Evolutionary conservation across 2,113 vertebrate genomes (phyloP).

Genomic region (Crotalus viridis): DNA sequence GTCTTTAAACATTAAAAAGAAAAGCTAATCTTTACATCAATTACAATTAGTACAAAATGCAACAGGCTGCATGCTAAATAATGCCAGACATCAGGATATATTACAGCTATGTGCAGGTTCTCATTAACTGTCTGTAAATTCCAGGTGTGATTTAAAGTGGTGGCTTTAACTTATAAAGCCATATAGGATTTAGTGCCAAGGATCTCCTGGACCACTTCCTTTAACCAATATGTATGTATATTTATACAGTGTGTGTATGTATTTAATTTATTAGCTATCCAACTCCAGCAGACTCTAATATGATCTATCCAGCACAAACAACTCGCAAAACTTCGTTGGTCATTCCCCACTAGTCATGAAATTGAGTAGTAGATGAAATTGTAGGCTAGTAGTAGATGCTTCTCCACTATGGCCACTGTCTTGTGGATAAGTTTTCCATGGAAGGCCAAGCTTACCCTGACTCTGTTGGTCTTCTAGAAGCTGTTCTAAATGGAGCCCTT

Average conservation of each 20-base stretch:
- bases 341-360: background rate
- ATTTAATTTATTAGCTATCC: background rate
- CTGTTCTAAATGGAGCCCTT: background rate
- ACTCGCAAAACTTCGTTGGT: background rate
- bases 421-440: background rate
- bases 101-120: background rate
- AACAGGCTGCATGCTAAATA: background rate
- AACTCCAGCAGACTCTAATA: background rate
- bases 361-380: background rate
- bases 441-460: background rate
- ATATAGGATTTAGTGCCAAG: background rate
- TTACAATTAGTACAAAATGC: background rate
- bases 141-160: background rate
- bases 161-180: background rate
- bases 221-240: background rate
- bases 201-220: background rate
- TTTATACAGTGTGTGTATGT: background rate
- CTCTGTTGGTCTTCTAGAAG: background rate
- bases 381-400: background rate
- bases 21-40: background rate
- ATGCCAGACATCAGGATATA: background rate
- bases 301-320: background rate
- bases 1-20: background rate
- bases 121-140: background rate
- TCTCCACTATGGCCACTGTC: background rate